Evolutionary conservation across 2,797 vertebrate genomes (phyloP), one percentile per base, ranked within the genome.

Genomic region (Acipenser transmontanus): DNA sequence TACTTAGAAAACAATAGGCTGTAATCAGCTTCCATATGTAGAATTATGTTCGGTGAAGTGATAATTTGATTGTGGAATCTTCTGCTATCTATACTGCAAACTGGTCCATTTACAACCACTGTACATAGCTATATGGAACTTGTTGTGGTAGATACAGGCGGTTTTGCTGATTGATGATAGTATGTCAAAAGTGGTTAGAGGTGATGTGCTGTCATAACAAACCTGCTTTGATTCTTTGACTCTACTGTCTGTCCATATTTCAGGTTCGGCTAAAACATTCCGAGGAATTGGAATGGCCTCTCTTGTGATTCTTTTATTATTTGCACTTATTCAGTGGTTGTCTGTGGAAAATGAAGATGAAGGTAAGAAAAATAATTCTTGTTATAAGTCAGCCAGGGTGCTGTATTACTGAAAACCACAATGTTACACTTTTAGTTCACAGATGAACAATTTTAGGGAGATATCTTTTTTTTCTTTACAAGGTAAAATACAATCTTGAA

Each of bases 241-340:
- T 59, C 17, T 52, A 6, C 6, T 62, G 11, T 59, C 12, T 59
- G 8, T 62, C 6, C 49, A 74, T 61, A 67, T 63, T 81, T 8
- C 77, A 98, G 96, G 94, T 50, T 93, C 92, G 60, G 93, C 95
- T 7, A 85, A 81, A 17, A 96, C 97, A 0, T 98, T 99, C 87
- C 83, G 96, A 76, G 96, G 94, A 34, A 92, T 98, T 49, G 97
- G 97, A 69, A 97, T 99, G 95, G 88, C 92, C 47, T 98, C 93
- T 71, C 89, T 99, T 68, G 87, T 97, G 71, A 96, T 98, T 79
- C 93, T 99, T 14, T 89, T 98, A 68, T 80, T 98, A 6, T 99
- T 99, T 77, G 83, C 93, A 61, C 82, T 96, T 67, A 97, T 97
- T 78, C 95, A 98, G 82, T 93, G 83, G 84, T 67, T 97, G 51